Conservation (phyloP, 2,888 invertebrate genomes). For the Apotomis betuletana region DNA sequence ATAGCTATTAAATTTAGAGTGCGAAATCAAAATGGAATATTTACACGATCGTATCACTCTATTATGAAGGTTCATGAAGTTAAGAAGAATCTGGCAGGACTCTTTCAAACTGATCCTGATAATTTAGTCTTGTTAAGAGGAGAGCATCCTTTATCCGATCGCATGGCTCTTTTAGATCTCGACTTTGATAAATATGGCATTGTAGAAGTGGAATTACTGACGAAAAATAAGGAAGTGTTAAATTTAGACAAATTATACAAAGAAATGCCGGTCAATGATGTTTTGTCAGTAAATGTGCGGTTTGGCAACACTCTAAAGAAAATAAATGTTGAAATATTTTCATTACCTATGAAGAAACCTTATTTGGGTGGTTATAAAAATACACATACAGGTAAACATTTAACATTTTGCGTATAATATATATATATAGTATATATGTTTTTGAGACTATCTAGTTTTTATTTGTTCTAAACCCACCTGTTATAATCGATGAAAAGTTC, state of each 20-base stretch:
- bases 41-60: conserved; percentile 81
- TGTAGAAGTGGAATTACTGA: conserved; percentile 72
- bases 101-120: conserved; percentile 81
- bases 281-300: conserved; percentile 74
- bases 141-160: conserved; percentile 70
- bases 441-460: neutral
- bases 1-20: conserved; percentile 76
- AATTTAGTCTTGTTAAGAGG: conserved; percentile 78
- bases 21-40: conserved; percentile 69
- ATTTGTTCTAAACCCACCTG: no score
- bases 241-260: conserved; percentile 74
- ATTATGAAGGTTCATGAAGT: conserved; percentile 83
- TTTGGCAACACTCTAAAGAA: conserved; percentile 69
- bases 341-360: conserved; percentile 86
- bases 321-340: conserved; percentile 79
- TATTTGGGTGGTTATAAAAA: conserved; percentile 92
- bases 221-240: conserved; percentile 69
- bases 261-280: conserved; percentile 72
- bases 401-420: neutral
- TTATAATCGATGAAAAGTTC: no score
- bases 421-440: no score
- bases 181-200: conserved; percentile 80
- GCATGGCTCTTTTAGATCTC: conserved; percentile 72
- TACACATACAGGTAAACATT: conserved; percentile 83
- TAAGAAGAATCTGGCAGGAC: conserved; percentile 83